Base-by-base conservation (phyloP, 2,113 vertebrate genomes). In the Nothoprocta perdicaria region DNA sequence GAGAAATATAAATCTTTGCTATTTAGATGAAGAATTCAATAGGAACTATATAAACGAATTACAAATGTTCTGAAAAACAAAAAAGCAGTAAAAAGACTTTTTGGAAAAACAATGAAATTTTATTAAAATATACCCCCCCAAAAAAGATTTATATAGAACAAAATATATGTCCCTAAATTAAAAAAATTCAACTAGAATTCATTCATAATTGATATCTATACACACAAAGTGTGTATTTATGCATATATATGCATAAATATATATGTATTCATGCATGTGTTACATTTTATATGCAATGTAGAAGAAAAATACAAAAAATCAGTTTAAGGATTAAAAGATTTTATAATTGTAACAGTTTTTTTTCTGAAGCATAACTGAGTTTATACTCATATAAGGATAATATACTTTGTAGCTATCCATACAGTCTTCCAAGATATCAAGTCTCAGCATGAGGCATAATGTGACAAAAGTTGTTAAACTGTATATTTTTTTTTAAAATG, bases 201-300 rank as follows among this genome's bases (percentile, higher is more conserved):
- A 35, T 22, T 50, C 35, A 38, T 38, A 38, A 38, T 6, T 27
- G 2, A 24, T 14, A 23, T 71, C 9, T 8, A 26, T 2, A 45
- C 27, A 3, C 0, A 0, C 31, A 73, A 87, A 57, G 53, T 31
- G 9, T 31, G 29, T 31, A 31, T 57, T 14, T 29, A 50, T n/a
- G 31, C 24, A 62, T 4, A 31, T 2, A 24, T 21, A 16, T 52
- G 10, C 4, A 24, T 1, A 45, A 21, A 3, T 0, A 0, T 13
- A 43, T 13, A 43, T 43, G 35, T 38, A 38, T 38, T 38, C 33
- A 73, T 79, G 58, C 8, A 24, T 7, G 62, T 27, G 79, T 23
- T 5, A 33, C 2, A 29, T 75, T 29, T 52, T 53, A 53, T 2
- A 0, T 0, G n/a, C 10, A 9, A 43, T 5, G 5, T 38, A 52